phyloP scores from a whole-genome alignment of 2,797 vertebrate genomes.

The Myotis pilosus region DNA sequence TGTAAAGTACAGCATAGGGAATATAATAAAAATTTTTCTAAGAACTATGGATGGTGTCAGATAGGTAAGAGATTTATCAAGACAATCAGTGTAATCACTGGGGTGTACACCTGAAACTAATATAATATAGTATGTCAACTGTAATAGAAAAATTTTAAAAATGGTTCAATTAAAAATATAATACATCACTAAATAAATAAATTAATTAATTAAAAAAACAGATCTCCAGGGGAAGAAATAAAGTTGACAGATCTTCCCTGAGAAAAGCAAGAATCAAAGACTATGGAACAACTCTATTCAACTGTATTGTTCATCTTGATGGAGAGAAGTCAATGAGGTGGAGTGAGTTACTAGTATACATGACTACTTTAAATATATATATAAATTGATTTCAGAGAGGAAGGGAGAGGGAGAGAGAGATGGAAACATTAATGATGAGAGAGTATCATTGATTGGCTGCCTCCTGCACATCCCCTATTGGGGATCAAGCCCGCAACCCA shows the following conservation, averaged over 20 bases:
- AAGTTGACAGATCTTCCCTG: neutral
- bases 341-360: neutral
- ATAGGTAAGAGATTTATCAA: neutral
- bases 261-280: neutral
- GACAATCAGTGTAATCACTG: neutral
- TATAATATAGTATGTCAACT: neutral
- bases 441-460: too few relatives aligned
- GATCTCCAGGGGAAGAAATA: neutral
- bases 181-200: neutral
- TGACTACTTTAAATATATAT: neutral
- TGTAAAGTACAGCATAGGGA: neutral
- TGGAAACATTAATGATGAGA: too few relatives aligned
- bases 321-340: neutral
- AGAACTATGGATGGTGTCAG: neutral
- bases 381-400: too few relatives aligned
- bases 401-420: too few relatives aligned
- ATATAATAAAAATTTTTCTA: neutral
- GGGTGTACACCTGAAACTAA: neutral
- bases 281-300: accelerated
- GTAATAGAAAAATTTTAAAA: neutral
- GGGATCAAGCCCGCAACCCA: too few relatives aligned
- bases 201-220: neutral
- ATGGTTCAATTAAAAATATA: neutral
- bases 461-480: too few relatives aligned
- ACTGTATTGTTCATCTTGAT: neutral